Conservation (phyloP, 2,113 vertebrate genomes). For the Phyllopteryx taeniolatus region DNA sequence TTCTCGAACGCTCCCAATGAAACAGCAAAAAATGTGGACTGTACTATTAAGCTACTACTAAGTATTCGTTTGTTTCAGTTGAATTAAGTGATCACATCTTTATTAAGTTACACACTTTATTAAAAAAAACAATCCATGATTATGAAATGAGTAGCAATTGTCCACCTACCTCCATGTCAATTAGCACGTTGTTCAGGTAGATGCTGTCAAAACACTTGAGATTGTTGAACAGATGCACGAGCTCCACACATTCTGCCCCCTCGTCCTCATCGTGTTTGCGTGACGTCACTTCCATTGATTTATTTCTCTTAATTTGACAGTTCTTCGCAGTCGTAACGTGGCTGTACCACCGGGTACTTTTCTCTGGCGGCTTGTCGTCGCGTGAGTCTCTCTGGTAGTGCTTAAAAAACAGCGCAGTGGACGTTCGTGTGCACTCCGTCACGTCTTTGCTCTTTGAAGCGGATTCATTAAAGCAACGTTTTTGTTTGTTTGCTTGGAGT, state of each 20-base stretch:
- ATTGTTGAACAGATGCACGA: constrained; percentile 4
- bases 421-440: background rate
- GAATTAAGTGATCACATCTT: background rate
- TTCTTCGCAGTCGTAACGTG: background rate
- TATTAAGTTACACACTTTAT: background rate
- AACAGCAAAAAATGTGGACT: too few species aligned
- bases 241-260: background rate
- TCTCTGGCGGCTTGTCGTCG: background rate
- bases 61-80: background rate
- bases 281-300: constrained; percentile 5
- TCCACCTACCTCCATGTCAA: constrained; percentile 1
- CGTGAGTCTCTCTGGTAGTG: background rate
- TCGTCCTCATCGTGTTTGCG: background rate
- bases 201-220: constrained; percentile 10
- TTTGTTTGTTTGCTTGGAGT: background rate
- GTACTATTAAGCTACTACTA: too few species aligned
- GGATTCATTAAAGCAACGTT: background rate
- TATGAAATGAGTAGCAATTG: background rate
- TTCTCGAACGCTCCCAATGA: too few species aligned
- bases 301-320: background rate
- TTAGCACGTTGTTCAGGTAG: constrained; percentile 10
- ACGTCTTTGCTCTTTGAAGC: background rate
- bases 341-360: background rate
- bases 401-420: background rate
- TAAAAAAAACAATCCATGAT: background rate